A percentile compares a stretch with the other conserved stretches of the same genome.
These are phyloP conservation scores for Eunapius fragilis DNA, from an alignment of 37 sponge, comb jelly and placozoan genomes.

Conservation along the genomic window DNA sequence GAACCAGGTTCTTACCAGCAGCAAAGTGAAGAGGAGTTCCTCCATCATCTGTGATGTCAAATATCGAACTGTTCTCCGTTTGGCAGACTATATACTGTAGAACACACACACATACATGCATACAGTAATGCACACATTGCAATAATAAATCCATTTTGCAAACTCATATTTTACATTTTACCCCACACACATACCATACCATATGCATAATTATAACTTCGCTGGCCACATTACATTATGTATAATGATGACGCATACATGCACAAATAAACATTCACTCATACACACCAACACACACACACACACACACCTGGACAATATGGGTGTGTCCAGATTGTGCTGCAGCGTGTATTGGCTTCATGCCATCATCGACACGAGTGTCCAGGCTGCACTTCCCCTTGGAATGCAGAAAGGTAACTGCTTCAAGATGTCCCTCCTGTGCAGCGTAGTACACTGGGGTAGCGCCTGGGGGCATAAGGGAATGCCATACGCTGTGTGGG, in stretches of 20 bases:
- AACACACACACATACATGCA: too few species aligned
- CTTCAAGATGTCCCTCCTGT: constrained; percentile 74
- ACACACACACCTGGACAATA: constrained; percentile 57
- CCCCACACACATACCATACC: too few species aligned
- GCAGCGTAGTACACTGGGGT: constrained; percentile 80
- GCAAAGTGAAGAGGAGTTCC: constrained; percentile 87
- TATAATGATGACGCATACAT: too few species aligned
- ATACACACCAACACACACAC: background rate
- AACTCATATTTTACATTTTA: too few species aligned
- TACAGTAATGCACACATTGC: too few species aligned
- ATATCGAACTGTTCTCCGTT: constrained; percentile 48
- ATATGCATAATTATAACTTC: too few species aligned
- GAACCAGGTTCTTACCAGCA: constrained; percentile 70
- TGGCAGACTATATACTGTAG: constrained; percentile 60
- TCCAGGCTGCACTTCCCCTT: constrained; percentile 62
- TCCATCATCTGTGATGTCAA: constrained; percentile 67
- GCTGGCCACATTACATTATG: too few species aligned
- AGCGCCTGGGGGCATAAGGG: constrained; percentile 30
- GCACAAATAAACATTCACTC: too few species aligned
- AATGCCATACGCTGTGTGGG: too few species aligned
- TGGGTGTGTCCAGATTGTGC: constrained; percentile 78
- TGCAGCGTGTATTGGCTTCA: constrained; percentile 83
- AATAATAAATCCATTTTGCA: too few species aligned
- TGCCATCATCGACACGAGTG: constrained; percentile 51
- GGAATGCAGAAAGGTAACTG: constrained; percentile 55